phyloP scores from a whole-genome alignment of 2,888 invertebrate genomes.

The Callinectes sapidus region DNA sequence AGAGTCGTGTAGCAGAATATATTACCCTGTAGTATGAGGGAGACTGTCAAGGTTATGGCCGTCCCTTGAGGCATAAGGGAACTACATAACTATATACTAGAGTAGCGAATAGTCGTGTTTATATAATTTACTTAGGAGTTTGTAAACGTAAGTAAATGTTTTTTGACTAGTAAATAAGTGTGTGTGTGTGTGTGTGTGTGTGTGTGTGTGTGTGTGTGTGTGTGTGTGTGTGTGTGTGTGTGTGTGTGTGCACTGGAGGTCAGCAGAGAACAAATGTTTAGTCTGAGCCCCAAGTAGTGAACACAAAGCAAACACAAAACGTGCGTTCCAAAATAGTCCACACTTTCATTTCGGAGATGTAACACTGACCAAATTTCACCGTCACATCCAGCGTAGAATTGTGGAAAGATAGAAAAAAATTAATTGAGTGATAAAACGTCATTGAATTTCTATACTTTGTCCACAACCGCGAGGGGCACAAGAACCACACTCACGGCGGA shows the following conservation, averaged over 20 bases:
- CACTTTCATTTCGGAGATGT: neutral
- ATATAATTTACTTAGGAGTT: neutral
- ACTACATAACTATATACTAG: neutral
- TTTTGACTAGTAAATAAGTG: neutral
- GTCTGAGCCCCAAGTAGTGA: neutral
- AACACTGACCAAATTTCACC: neutral
- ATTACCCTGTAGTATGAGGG: neutral
- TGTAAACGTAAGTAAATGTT: neutral
- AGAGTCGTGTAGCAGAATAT: neutral
- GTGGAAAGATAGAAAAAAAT: neutral
- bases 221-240: constrained; percentile 22
- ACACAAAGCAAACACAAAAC: neutral
- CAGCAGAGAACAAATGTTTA: neutral
- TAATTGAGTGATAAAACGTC: too few relatives aligned
- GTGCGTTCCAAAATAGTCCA: neutral
- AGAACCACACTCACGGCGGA: too few relatives aligned
- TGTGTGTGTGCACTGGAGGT: neutral
- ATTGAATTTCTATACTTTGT: too few relatives aligned
- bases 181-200: constrained; percentile 39
- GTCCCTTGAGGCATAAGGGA: neutral
- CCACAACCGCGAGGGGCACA: too few relatives aligned
- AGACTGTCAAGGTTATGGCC: neutral
- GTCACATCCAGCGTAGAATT: neutral
- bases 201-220: constrained; percentile 40
- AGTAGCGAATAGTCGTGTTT: neutral